phyloP scores from a whole-genome alignment of 1,140 invertebrate genomes.

The Drosophila repletoides region DNA sequence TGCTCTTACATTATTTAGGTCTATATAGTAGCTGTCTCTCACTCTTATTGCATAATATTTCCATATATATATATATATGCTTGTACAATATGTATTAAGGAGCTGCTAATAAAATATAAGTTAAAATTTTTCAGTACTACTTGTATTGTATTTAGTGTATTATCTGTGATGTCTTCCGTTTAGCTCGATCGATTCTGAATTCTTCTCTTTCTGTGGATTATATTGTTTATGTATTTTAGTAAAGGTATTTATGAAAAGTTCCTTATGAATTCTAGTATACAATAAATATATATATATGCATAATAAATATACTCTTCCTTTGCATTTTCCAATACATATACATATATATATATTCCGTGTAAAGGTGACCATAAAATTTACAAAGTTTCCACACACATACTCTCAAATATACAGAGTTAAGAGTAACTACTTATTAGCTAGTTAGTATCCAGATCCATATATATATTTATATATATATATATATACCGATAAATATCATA shows the following conservation, averaged over 20 bases:
- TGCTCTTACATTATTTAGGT: conserved; percentile 2
- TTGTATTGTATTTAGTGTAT: conserved; percentile 9
- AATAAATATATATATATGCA: conserved; percentile 39
- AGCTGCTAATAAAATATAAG: conserved; percentile 36
- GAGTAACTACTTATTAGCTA: conserved; percentile 18
- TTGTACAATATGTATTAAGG: conserved; percentile 24
- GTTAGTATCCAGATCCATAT: conserved; percentile 37
- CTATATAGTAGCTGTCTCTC: conserved; percentile 30
- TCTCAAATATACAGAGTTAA: not conserved
- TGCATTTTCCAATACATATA: conserved; percentile 22
- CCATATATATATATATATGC: not conserved
- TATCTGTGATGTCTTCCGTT: conserved; percentile 8
- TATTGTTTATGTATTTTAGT: conserved; percentile 44
- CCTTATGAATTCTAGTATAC: conserved; percentile 47
- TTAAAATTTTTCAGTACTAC: conserved; percentile 53
- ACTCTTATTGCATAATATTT: conserved; percentile 38
- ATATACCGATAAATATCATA: conserved; percentile 33
- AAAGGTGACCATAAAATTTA: conserved; percentile 17
- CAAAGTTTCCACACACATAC: conserved; percentile 25
- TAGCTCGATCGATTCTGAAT: conserved; percentile 32
- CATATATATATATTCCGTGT: conserved; percentile 11
- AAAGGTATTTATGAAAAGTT: conserved; percentile 54
- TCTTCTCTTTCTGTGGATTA: conserved; percentile 15
- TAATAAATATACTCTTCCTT: conserved; percentile 51
- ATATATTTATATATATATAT: no score